Base-by-base conservation (phyloP, 2,113 vertebrate genomes). In the Perognathus longimembris region DNA sequence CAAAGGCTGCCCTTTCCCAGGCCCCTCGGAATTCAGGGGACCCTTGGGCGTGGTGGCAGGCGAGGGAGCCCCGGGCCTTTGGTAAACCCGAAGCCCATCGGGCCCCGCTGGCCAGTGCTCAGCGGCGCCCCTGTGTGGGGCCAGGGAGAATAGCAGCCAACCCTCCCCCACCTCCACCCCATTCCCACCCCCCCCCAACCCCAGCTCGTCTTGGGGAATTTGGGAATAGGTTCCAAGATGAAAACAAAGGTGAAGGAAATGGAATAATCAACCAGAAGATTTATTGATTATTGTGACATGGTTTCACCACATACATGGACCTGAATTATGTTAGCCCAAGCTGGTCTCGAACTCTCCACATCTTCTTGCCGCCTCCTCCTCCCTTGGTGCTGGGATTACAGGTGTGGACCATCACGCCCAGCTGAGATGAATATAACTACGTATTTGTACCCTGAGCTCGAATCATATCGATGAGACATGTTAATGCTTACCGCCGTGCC, bases 1-100 rank as follows among this genome's bases (percentile, higher is more conserved):
- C 89, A 89, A 88, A 91, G 70, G 82, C 63, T 30, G 69, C 64
- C 30, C 93, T 89, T 77, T 26, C 22, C n/a, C 10, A 70, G 67
- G 78, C 73, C 63, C 40, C 77, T 73, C 14, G 92, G 87, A 92
- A 86, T 45, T 77, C 59, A 6, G 71, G 70, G 79, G 50, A 45
- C 17, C 12, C 50, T 54, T 15, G 50, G 50, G 15, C 14, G 17
- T 54, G 50, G 50, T 54, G 50, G 61, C 63, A 0, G 21, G 59
- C 14, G 17, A 59, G 73, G 8, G 81, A 88, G 59, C 71, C 22
- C 63, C 9, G 81, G 22, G 64, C 54, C 45, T 83, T 71, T 21
- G 38, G 38, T 30, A 74, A 77, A n/a, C n/a, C n/a, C n/a, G n/a
- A n/a, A n/a, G n/a, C n/a, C n/a, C n/a, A n/a, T n/a, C n/a, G n/a